Evolutionary conservation across 35 echinoderm and acorn worm genomes (phyloP).

Genomic region (Apostichopus parvimensis): DNA sequence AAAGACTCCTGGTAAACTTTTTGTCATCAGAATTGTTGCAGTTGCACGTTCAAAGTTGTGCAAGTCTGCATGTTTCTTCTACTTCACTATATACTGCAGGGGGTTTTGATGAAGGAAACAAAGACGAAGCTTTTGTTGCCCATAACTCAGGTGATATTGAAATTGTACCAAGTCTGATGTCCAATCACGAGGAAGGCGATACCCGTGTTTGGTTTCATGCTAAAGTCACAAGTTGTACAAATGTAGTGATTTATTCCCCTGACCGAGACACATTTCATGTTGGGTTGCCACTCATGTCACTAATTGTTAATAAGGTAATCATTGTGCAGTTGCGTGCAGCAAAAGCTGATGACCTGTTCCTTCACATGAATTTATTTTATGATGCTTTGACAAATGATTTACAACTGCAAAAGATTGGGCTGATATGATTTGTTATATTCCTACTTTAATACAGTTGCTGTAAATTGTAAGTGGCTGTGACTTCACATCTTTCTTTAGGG

Average conservation of each 20-base stretch:
- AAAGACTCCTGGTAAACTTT: constrained; percentile 46
- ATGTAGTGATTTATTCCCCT: constrained; percentile 55
- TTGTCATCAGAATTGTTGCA: constrained; percentile 31
- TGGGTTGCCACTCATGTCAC: constrained; percentile 10
- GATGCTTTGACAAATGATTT: not conserved
- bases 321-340: constrained; percentile 36
- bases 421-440: not conserved
- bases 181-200: constrained; percentile 61
- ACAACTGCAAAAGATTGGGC: not conserved
- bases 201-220: constrained; percentile 46
- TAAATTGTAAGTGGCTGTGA: constrained; percentile 52
- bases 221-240: not conserved
- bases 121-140: constrained; percentile 34
- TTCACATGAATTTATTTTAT: constrained; percentile 11
- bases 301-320: not conserved
- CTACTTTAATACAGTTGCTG: not conserved
- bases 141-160: not conserved
- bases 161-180: not conserved
- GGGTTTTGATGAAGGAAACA: constrained; percentile 57
- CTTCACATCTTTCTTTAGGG: constrained; percentile 32
- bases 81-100: constrained; percentile 2
- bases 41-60: not conserved
- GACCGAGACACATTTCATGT: constrained; percentile 49
- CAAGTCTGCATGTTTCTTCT: not conserved
- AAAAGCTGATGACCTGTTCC: constrained; percentile 8